These are phyloP conservation scores for Lichenostomus cassidix DNA, from an alignment of 2,113 vertebrate genomes.

Conservation along the genomic window DNA sequence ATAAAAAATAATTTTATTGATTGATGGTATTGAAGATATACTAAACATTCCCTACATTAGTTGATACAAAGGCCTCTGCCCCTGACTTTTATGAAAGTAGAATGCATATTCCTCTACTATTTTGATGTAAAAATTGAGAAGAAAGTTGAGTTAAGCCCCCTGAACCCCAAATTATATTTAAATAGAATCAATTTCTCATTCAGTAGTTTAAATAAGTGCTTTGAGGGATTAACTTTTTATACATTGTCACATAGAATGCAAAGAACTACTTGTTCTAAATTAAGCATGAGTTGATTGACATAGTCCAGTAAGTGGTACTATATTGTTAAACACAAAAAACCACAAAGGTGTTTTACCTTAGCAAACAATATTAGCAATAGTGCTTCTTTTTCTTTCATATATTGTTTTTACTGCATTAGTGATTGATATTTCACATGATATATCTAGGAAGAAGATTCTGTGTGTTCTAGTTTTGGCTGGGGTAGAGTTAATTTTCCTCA, in stretches of 20 bases:
- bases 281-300: not conserved
- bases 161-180: constrained; percentile 20
- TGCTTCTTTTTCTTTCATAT: not conserved
- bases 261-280: not conserved
- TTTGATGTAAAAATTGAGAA: not conserved
- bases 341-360: not conserved
- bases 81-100: not conserved
- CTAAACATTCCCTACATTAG: not conserved
- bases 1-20: not conserved
- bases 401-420: not conserved
- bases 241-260: not conserved
- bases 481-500: not conserved
- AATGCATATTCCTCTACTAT: not conserved
- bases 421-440: not conserved
- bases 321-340: not conserved
- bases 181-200: not conserved
- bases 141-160: not conserved
- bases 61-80: not conserved
- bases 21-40: not conserved
- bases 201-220: not conserved
- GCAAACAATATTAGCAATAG: not conserved
- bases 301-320: not conserved
- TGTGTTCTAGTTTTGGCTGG: not conserved
- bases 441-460: not conserved
- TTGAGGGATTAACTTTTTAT: not conserved